These are phyloP conservation scores for Brachionus rotundiformis DNA, from an alignment of 1,140 invertebrate genomes.

Conservation along the genomic window DNA sequence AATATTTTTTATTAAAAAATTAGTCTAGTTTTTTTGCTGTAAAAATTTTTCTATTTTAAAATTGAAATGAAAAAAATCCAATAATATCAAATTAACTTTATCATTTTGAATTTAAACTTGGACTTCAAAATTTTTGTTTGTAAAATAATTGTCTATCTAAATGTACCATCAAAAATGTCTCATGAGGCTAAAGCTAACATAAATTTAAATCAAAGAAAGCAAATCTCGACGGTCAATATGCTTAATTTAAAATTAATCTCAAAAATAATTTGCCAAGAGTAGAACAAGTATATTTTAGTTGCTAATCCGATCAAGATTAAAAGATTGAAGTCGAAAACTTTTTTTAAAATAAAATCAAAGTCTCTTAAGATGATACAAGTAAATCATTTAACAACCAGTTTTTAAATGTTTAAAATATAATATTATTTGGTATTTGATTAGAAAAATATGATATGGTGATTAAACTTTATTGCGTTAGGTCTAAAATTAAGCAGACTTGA, in stretches of 20 bases:
- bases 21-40: too few relatives aligned
- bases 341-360: background rate
- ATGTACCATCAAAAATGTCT: background rate
- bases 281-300: constrained; percentile 26
- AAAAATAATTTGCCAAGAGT: background rate
- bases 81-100: background rate
- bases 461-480: background rate
- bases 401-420: constrained; percentile 28
- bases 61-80: background rate
- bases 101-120: background rate
- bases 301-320: background rate
- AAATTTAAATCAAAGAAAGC: background rate
- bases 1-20: too few relatives aligned
- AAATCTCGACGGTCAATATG: background rate
- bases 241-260: background rate
- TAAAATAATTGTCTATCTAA: background rate
- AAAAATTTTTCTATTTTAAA: too few relatives aligned
- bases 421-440: constrained; percentile 19
- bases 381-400: constrained; percentile 3
- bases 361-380: background rate
- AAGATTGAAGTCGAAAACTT: constrained; percentile 17
- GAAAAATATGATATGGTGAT: constrained; percentile 29
- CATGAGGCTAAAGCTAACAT: background rate
- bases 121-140: background rate
- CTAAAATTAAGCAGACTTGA: background rate